Evolutionary conservation across 2,113 vertebrate species (phyloP), one percentile per base, ranked within the genome.

Genomic region (Asarcornis scutulata): DNA sequence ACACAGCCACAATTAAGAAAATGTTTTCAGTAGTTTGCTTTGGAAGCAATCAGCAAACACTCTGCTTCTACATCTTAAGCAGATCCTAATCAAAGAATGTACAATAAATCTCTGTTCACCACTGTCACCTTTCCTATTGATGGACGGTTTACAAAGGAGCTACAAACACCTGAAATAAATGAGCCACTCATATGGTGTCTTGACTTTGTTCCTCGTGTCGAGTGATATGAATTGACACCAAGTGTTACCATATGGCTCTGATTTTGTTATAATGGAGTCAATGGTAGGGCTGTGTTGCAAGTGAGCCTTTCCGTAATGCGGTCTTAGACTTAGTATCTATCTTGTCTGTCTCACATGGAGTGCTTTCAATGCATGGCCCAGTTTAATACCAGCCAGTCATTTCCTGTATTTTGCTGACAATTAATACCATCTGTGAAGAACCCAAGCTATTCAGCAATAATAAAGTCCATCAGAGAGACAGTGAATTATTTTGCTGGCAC

Each of bases 321-420:
- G 25, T 34, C 62, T 79, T 86, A 40, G 83, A 72, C 72, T 72
- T 73, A 2, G 1, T 58, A 22, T 55, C 53, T 58, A 22, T 58
- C 44, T 78, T 82, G 53, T 79, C 32, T 64, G 38, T 59, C 76
- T 48, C 78, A 53, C 48, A 48, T n/a, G 20, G 74, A 55, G 63
- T 52, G 60, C 58, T 86, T 88, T 50, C 13, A 46, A 9, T 13
- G 34, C 71, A 42, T 7, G 22, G 68, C 40, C 23, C 31, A 84
- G 60, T 25, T 89, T 74, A 36, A 86, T 69, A 80, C 69, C 14
- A 78, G 50, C 23, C 58, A 80, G 38, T 66, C 38, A 91, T 64
- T 94, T 72, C 29, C 84, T 79, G 27, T 79, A 50, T 62, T 91
- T 95, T 88, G 22, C 83, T 91, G 31, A 75, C 80, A 85, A 73